These are phyloP conservation scores for Nezara viridula DNA, from an alignment of 2,888 invertebrate genomes.

Conservation along the genomic window DNA sequence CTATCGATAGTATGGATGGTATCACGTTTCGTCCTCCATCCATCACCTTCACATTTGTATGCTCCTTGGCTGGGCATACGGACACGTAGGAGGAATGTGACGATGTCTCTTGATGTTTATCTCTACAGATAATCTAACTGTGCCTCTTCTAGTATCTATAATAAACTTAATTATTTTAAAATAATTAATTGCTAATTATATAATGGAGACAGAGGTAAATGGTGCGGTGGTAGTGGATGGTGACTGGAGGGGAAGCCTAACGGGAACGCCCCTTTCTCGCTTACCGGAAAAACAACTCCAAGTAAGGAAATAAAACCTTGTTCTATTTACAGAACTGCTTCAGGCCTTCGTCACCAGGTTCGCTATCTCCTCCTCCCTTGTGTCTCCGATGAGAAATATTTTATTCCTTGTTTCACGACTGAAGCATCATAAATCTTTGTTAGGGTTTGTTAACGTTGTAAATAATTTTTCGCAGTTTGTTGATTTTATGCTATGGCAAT, in stretches of 20 bases:
- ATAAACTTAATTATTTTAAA: too few species aligned
- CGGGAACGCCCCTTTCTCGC: slow-evolving; percentile 49
- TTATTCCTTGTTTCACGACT: neutral
- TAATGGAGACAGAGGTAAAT: neutral
- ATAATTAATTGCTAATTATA: neutral
- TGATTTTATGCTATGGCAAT: neutral
- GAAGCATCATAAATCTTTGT: neutral
- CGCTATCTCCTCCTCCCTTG: neutral
- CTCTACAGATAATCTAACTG: neutral
- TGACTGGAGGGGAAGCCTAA: neutral
- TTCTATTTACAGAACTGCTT: slow-evolving; percentile 44
- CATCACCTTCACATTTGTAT: neutral
- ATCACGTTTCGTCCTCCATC: neutral
- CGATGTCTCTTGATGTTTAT: neutral
- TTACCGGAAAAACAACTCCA: slow-evolving; percentile 44
- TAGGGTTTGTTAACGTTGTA: neutral
- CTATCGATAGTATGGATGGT: neutral
- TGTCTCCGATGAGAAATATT: neutral
- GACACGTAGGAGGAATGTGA: neutral
- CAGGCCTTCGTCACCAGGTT: slow-evolving; percentile 39
- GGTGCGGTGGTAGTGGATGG: neutral
- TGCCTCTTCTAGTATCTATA: too few species aligned
- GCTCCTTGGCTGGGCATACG: neutral
- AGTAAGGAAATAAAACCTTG: slow-evolving; percentile 46
- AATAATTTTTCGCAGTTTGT: too few species aligned